Base-by-base conservation (phyloP, 2,888 invertebrate species). In the Schizotus pectinicornis region DNA sequence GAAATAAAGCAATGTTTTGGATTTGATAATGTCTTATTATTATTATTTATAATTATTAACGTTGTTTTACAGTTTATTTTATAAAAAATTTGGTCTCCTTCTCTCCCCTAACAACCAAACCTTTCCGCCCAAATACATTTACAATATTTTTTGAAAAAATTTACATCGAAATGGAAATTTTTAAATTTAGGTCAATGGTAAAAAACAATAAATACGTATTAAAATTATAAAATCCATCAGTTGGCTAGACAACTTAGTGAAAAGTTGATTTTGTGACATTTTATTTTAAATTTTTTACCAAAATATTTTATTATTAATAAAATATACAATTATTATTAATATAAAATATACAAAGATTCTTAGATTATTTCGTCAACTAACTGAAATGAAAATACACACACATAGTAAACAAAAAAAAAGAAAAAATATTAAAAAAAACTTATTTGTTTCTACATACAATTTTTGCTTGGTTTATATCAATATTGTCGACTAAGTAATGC, bases 401-500 rank as follows among this genome's bases (percentile, higher is more conserved):
- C 45, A 31, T 32, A 45, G 33, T 32, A 45, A 33, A 32, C 45
- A 33, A 45, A 45, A 45, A 32, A 45, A 45, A 13, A 45, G 30
- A 22, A 33, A 33, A 33, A 33, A 33, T 33, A 33, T 45, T 31
- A 33, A 45, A 45, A 45, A 45, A 45, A 45, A 43, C 43, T 45
- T 45, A 45, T 33, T 32, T 45, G 33, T 45, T 1, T 32, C 33
- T 45, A 45, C 33, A 11, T 45, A 45, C 45, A 32, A 32, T 45
- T 45, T 45, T 45, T 45, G 45, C 45, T 2, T 45, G 31, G 9
- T 45, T 45, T 45, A 45, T 45, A 49, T 49, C 49, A 49, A 39
- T 49, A 39, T 31, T 31, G 49, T 49, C 32, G 49, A 49, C 32
- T 38, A 49, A 49, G 49, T 49, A 49, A 49, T 49, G 31, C 49